Evolutionary conservation across 2,113 vertebrate genomes (phyloP).

Genomic region (Hippoglossus stenolepis): DNA sequence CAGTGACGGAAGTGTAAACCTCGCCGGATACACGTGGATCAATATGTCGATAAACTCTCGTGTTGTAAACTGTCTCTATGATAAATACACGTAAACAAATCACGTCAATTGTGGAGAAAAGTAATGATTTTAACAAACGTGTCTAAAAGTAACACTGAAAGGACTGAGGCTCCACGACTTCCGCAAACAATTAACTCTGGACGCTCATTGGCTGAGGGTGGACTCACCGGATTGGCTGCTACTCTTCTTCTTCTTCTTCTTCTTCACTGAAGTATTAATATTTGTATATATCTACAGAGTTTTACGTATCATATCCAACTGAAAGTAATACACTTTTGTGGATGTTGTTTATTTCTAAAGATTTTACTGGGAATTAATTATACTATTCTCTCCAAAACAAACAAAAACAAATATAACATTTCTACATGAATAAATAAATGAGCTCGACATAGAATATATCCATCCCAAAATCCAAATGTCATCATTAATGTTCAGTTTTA

Average conservation of each 20-base stretch:
- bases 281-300: not conserved
- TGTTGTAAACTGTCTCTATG: not conserved
- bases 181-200: constrained; percentile 51
- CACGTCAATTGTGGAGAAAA: not conserved
- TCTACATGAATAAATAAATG: no score
- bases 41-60: not conserved
- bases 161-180: constrained; percentile 31
- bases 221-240: constrained; percentile 52
- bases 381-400: no score
- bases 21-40: constrained; percentile 7
- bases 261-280: not conserved
- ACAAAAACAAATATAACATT: no score
- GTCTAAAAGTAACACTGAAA: not conserved
- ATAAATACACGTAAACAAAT: not conserved
- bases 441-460: no score
- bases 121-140: not conserved
- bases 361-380: no score
- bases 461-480: no score
- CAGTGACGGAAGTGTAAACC: not conserved
- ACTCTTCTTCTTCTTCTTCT: not conserved
- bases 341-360: no score
- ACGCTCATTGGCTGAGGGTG: constrained; percentile 67
- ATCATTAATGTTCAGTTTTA: no score
- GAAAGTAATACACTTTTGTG: no score
- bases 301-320: no score